phyloP scores from a whole-genome alignment of 2,113 vertebrate species.

The Mus pahari region DNA sequence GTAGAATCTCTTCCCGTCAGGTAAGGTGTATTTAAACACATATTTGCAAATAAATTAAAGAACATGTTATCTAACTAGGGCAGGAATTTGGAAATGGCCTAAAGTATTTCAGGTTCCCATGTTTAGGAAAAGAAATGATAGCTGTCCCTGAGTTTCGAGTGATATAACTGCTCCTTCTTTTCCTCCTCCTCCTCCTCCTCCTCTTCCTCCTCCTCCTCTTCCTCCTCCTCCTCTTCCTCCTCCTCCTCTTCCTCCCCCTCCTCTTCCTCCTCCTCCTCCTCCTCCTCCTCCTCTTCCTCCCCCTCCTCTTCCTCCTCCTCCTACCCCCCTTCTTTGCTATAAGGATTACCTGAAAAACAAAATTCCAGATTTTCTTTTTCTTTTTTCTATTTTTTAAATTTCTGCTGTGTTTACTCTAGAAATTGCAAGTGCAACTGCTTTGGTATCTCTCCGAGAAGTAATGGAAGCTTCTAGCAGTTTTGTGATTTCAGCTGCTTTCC shows the following conservation, averaged over 20 bases:
- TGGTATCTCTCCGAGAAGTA: not conserved
- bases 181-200: too few species aligned
- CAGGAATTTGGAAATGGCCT: not conserved
- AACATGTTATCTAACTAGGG: constrained; percentile 11
- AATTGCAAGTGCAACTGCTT: not conserved
- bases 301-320: too few species aligned
- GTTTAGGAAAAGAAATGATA: not conserved
- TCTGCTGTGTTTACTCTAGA: not conserved
- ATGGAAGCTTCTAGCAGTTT: not conserved
- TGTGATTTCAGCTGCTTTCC: constrained; percentile 25
- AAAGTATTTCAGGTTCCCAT: not conserved
- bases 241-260: too few species aligned
- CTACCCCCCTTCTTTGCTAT: not conserved
- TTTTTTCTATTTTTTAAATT: too few species aligned
- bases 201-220: too few species aligned
- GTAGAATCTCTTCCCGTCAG: not conserved
- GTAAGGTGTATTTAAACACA: not conserved
- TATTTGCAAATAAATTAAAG: constrained; percentile 5
- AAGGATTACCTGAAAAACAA: not conserved
- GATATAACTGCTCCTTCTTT: not conserved
- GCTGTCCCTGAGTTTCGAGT: not conserved
- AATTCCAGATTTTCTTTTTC: not conserved
- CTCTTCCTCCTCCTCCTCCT: too few species aligned
- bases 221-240: too few species aligned
- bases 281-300: too few species aligned